phyloP scores from a whole-genome alignment of 2,113 vertebrate genomes.

The Periophthalmus modestus region DNA sequence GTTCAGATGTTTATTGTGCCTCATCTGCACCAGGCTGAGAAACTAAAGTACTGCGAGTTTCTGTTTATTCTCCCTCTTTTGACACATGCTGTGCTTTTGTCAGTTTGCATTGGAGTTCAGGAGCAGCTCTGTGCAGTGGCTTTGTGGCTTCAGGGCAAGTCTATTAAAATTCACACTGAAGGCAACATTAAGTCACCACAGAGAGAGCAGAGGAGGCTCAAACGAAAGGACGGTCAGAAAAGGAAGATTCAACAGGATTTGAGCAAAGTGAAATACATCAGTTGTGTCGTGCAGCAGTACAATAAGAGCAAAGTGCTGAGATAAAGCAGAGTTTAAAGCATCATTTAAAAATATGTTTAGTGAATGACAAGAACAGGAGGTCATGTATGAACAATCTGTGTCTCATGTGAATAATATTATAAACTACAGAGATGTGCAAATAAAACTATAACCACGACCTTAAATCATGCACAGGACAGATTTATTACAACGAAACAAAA shows the following conservation, averaged over 20 bases:
- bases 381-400: background rate
- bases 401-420: background rate
- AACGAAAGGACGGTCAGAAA: conserved; percentile 25
- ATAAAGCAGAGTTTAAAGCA: background rate
- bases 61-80: conserved; percentile 38
- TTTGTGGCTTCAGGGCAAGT: conserved; percentile 58
- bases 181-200: conserved; percentile 64
- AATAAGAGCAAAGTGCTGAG: background rate
- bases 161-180: conserved; percentile 73
- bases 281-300: background rate
- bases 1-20: background rate
- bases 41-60: background rate
- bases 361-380: background rate
- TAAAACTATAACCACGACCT: background rate
- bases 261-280: conserved; percentile 6
- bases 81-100: conserved; percentile 60
- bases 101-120: conserved; percentile 45
- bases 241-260: background rate
- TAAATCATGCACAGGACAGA: background rate
- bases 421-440: background rate
- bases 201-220: conserved; percentile 29
- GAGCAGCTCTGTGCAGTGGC: conserved; percentile 14
- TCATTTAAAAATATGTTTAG: background rate
- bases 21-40: conserved; percentile 7
- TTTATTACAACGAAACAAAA: background rate